A percentile compares a stretch with the other conserved stretches of the same genome.
These are phyloP conservation scores for Spodoptera picta DNA, from an alignment of 2,888 invertebrate species.

Conservation along the genomic window DNA sequence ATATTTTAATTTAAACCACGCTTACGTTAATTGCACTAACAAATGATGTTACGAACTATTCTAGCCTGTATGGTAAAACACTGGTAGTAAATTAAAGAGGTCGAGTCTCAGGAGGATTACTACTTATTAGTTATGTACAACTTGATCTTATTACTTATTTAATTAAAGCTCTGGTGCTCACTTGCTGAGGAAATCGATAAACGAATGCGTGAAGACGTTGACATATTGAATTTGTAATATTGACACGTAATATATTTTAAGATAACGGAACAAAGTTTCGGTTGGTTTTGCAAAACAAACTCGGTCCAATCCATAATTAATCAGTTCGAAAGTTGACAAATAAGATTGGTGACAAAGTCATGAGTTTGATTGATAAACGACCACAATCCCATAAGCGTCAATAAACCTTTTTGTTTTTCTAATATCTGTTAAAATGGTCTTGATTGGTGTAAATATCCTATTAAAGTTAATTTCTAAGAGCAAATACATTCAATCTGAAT, in stretches of 20 bases:
- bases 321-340: constrained; percentile 33
- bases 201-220: constrained; percentile 28
- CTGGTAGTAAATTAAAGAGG: constrained; percentile 46
- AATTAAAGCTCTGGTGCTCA: constrained; percentile 61
- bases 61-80: constrained; percentile 37
- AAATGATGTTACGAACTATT: constrained; percentile 54
- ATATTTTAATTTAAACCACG: constrained; percentile 55
- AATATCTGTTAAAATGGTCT: not conserved
- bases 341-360: constrained; percentile 42
- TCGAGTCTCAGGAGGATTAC: constrained; percentile 58
- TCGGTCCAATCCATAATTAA: constrained; percentile 23
- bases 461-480: not conserved
- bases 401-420: constrained; percentile 3
- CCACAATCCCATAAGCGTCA: constrained; percentile 10
- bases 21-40: constrained; percentile 56
- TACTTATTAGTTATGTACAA: constrained; percentile 64
- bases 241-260: constrained; percentile 8
- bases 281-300: constrained; percentile 34
- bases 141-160: constrained; percentile 72
- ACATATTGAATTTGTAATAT: constrained; percentile 13
- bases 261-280: constrained; percentile 15
- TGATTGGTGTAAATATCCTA: constrained; percentile 5
- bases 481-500: not conserved
- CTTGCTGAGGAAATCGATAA: constrained; percentile 53
- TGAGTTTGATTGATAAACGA: constrained; percentile 42